Evolutionary conservation across 2,888 invertebrate genomes (phyloP), one percentile per base, ranked within the genome.

Genomic region (Syrista parreyssii): DNA sequence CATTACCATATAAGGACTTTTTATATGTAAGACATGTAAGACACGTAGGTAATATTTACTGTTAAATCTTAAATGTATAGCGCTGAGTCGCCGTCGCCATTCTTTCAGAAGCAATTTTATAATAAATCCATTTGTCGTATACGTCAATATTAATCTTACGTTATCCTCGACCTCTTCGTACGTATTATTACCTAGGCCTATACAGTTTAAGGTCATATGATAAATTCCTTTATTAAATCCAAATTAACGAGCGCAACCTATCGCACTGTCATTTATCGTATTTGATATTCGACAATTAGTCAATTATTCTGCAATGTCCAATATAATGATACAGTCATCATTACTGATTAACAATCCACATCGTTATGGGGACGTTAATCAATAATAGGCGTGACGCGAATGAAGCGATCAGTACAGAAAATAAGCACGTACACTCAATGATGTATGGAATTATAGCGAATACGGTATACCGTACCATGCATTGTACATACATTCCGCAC

Each of bases 21-120:
- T 84, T 35, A 78, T 78, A 80, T 79, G 80, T 85, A 84, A 86
- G 81, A 82, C 81, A 83, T 86, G 83, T 86, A 84, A 80, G 82
- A 80, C 84, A 76, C 31, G 81, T 88, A 89, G 83, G 83, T 86
- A 89, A 88, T 85, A 84, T 87, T 86, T 88, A 86, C 81, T 86
- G 81, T 85, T 81, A 40, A 76, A 76, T 77, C 68, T 76, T 79
- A 82, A 84, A 86, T 84, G 84, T 86, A 84, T 83, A 84, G 82
- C 83, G 84, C 85, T 85, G 86, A 84, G 84, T 82, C 82, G 84
- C 84, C 86, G 85, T 84, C 84, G 83, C 83, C 86, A 86, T 86
- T 87, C 79, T 79, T 81, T 85, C 82, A 80, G 84, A 85, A 84
- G 81, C 83, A 83, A 86, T 85, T 88, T 89, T 87, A 84, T 86